phyloP scores from a whole-genome alignment of 2,888 invertebrate genomes.

The Drosophila yooni region DNA sequence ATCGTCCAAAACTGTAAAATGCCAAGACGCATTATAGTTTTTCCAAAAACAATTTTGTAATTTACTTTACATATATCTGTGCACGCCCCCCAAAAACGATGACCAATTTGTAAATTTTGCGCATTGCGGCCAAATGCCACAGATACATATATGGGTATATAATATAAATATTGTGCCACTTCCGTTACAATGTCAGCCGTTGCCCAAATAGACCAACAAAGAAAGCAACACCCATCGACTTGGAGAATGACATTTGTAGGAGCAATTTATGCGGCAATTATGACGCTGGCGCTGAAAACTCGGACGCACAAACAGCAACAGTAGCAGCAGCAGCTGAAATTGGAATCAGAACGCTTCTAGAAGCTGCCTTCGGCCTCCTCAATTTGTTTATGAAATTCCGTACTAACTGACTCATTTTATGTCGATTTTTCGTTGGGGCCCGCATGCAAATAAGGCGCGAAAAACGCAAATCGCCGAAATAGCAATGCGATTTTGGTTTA shows the following conservation, averaged over 20 bases:
- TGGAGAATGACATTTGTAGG: conserved; percentile 58
- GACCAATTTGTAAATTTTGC: conserved; percentile 56
- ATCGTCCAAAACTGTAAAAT: conserved; percentile 2
- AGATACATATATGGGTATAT: conserved; percentile 26
- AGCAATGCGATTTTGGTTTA: conserved; percentile 51
- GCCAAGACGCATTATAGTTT: conserved; percentile 18
- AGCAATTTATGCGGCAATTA: conserved; percentile 72
- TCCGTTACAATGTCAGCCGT: conserved; percentile 59
- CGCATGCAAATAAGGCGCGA: conserved; percentile 77
- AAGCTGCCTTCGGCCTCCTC: conserved; percentile 43
- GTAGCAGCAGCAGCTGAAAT: conserved; percentile 24
- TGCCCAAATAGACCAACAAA: conserved; percentile 51
- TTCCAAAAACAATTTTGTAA: conserved; percentile 19
- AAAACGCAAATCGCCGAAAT: conserved; percentile 40
- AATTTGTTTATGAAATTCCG: conserved; percentile 75
- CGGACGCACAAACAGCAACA: conserved; percentile 15
- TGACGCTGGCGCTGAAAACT: conserved; percentile 50
- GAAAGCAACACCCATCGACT: conserved; percentile 43
- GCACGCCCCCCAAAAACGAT: conserved; percentile 45
- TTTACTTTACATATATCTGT: conserved; percentile 20
- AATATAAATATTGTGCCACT: conserved; percentile 43
- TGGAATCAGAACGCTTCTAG: conserved; percentile 37
- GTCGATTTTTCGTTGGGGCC: conserved; percentile 23
- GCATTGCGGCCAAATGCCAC: conserved; percentile 59
- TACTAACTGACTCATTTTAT: conserved; percentile 57